Percentiles rank a stretch among this genome's conserved stretches.
phyloP scores from a whole-genome alignment of 92 coral and sea anemone species.

The Zoanthus gigantus region DNA sequence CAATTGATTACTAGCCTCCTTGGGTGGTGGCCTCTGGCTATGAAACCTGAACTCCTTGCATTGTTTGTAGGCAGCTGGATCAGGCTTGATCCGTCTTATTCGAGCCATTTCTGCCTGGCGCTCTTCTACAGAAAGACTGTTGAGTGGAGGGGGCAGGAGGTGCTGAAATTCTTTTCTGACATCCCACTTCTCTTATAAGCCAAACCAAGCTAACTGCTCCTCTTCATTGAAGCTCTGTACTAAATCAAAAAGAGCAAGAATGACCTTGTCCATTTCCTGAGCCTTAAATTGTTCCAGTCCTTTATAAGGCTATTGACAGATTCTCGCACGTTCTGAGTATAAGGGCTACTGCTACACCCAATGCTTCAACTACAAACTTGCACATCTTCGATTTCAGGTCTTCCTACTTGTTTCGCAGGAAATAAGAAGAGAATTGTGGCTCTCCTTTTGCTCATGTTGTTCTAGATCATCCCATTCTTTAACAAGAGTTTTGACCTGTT shows the following conservation, averaged over 20 bases:
- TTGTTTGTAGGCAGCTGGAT: slow-evolving; percentile 48
- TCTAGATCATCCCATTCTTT: background rate
- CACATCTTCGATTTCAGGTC: slow-evolving; percentile 10
- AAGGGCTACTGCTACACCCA: slow-evolving; percentile 62
- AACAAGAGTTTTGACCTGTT: background rate
- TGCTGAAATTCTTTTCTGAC: slow-evolving; percentile 49
- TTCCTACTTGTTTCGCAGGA: background rate
- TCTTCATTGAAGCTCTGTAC: slow-evolving; percentile 48
- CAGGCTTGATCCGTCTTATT: slow-evolving; percentile 54
- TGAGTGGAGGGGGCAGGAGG: slow-evolving; percentile 36
- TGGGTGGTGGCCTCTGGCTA: background rate
- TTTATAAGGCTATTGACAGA: slow-evolving; percentile 55
- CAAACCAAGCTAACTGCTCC: slow-evolving; percentile 73
- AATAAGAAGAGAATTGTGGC: background rate
- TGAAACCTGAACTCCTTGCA: slow-evolving; percentile 54
- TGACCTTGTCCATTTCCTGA: slow-evolving; percentile 62
- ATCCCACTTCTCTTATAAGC: slow-evolving; percentile 69
- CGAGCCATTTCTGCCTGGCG: slow-evolving; percentile 48
- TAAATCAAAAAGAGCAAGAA: slow-evolving; percentile 56
- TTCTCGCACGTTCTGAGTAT: slow-evolving; percentile 60
- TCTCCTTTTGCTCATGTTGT: background rate
- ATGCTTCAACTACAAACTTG: slow-evolving; percentile 46
- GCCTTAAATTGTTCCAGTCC: slow-evolving; percentile 60
- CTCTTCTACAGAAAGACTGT: slow-evolving; percentile 45
- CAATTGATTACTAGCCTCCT: background rate